A percentile compares a stretch with the other conserved stretches of the same genome.
These are phyloP conservation scores for Oenanthe oenanthe DNA, from an alignment of 2,113 vertebrate species.

Conservation along the genomic window DNA sequence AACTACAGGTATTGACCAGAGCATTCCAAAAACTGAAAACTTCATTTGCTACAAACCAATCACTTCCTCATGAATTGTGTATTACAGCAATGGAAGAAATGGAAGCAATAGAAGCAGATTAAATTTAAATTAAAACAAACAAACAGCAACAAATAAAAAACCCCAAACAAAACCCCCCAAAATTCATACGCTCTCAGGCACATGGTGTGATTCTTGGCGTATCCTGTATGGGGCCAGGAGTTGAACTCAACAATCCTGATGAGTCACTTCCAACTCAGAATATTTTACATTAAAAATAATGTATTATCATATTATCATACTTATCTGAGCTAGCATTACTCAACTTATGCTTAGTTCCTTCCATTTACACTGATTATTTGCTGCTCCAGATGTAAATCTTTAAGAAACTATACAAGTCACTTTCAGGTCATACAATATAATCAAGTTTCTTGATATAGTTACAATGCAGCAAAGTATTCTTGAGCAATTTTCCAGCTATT, in stretches of 20 bases:
- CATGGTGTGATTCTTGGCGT: neutral
- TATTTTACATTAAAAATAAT: neutral
- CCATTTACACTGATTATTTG: neutral
- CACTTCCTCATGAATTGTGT: neutral
- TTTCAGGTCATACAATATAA: neutral
- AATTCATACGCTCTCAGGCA: neutral
- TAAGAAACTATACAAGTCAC: neutral
- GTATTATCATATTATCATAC: neutral
- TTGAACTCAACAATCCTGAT: neutral
- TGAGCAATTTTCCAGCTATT: neutral
- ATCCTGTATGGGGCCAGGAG: neutral
- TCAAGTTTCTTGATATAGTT: neutral
- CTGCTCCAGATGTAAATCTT: neutral
- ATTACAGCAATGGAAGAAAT: neutral
- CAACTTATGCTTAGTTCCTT: neutral
- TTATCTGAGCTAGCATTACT: neutral
- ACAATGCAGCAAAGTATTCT: neutral
- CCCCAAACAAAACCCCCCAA: fast-evolving
- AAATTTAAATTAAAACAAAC: neutral
- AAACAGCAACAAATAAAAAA: neutral
- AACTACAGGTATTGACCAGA: neutral
- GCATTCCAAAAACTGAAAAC: neutral
- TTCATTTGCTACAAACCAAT: neutral
- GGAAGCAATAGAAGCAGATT: neutral
- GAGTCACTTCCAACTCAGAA: neutral